Evolutionary conservation across 2,888 invertebrate genomes (phyloP).

Genomic region (Pycnomerus fuliginosus): DNA sequence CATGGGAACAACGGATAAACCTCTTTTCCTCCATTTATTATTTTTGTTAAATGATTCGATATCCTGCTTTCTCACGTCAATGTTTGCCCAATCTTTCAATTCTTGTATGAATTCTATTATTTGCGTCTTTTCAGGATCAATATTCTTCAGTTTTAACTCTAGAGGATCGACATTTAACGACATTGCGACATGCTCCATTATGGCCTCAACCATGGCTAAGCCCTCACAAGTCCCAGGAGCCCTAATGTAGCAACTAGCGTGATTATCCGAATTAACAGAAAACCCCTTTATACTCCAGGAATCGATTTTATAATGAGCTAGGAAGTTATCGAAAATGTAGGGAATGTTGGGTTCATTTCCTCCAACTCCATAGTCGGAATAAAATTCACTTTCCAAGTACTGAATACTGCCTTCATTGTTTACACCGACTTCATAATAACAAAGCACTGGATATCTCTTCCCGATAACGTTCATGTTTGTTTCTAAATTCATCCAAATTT

Average conservation of each 20-base stretch:
- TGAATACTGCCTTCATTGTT: constrained; percentile 66
- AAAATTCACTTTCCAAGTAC: constrained; percentile 59
- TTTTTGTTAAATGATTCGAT: constrained; percentile 53
- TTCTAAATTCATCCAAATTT: constrained; percentile 69
- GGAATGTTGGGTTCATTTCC: constrained; percentile 56
- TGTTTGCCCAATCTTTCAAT: constrained; percentile 60
- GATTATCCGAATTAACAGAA: constrained; percentile 62
- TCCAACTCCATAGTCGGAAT: constrained; percentile 58
- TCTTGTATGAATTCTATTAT: constrained; percentile 57
- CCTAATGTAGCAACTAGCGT: constrained; percentile 64
- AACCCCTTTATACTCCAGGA: constrained; percentile 53
- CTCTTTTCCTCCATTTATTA: constrained; percentile 81
- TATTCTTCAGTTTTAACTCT: constrained; percentile 59
- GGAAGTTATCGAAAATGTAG: constrained; percentile 18
- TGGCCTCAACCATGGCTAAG: constrained; percentile 60
- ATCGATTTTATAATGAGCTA: constrained; percentile 61
- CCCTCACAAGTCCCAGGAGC: constrained; percentile 71
- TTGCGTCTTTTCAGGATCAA: constrained; percentile 41
- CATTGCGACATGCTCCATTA: constrained; percentile 67
- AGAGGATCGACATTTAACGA: constrained; percentile 59
- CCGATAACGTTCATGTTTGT: constrained; percentile 71
- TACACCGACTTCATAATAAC: constrained; percentile 67
- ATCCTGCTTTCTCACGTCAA: constrained; percentile 56
- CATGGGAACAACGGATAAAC: constrained; percentile 68
- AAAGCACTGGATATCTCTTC: constrained; percentile 61